Evolutionary conservation across 2,888 invertebrate genomes (phyloP).

Genomic region (Thelaira solivaga): DNA sequence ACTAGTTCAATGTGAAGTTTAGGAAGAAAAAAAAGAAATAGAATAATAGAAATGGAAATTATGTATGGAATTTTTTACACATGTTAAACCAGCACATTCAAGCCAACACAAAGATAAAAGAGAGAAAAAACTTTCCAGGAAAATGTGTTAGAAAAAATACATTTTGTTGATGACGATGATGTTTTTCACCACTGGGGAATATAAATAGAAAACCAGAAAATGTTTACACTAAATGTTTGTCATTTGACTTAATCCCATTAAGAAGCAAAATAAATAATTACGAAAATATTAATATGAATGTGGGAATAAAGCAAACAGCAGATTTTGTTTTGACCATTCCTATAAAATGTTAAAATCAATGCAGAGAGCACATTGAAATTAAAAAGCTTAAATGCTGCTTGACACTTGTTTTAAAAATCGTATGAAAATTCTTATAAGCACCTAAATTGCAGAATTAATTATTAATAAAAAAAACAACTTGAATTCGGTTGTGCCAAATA

Average conservation of each 20-base stretch:
- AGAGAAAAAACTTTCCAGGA: background rate
- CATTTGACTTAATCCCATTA: slow-evolving; percentile 35
- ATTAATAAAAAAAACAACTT: too few relatives aligned
- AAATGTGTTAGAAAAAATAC: slow-evolving; percentile 22
- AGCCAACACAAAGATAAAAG: background rate
- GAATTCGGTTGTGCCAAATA: too few relatives aligned
- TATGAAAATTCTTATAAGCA: too few relatives aligned
- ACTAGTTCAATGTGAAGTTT: background rate
- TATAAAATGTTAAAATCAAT: too few relatives aligned
- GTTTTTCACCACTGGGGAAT: slow-evolving; percentile 35
- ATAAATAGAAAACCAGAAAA: background rate
- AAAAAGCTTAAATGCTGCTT: too few relatives aligned
- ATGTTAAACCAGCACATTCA: slow-evolving; percentile 17
- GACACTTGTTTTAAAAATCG: too few relatives aligned
- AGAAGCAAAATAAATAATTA: too few relatives aligned
- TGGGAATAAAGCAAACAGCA: background rate
- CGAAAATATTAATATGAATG: too few relatives aligned
- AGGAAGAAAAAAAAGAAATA: background rate
- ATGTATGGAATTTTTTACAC: slow-evolving; percentile 38
- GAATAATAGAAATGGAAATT: slow-evolving; percentile 38
- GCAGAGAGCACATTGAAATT: too few relatives aligned
- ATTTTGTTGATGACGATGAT: slow-evolving; percentile 41
- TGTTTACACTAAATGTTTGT: background rate
- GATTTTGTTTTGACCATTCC: slow-evolving; percentile 29
- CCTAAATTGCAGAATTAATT: too few relatives aligned